These are phyloP conservation scores for Loris lydekkerianus DNA, from an alignment of 2,797 vertebrate species.

Conservation along the genomic window DNA sequence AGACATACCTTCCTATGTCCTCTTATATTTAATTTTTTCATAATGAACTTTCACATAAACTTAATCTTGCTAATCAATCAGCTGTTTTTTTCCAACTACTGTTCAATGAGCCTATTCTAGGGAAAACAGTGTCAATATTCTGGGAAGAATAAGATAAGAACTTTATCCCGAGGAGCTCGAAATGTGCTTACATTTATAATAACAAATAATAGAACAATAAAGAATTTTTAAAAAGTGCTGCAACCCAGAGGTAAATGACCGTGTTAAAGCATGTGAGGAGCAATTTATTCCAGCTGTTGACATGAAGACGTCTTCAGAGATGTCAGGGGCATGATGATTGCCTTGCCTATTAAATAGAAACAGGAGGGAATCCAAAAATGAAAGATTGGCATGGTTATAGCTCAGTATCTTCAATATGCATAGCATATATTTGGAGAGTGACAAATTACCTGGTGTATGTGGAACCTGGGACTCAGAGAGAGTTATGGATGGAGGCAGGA, in stretches of 20 bases:
- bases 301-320: not conserved
- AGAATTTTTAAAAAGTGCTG: not conserved
- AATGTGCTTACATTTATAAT: not conserved
- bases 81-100: not conserved
- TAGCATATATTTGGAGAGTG: not conserved
- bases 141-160: not conserved
- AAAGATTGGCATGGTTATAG: not conserved
- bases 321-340: not conserved
- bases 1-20: not conserved
- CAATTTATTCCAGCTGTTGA: not conserved
- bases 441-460: no score
- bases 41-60: constrained; percentile 5
- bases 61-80: constrained; percentile 50
- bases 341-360: not conserved
- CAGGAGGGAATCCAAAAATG: not conserved
- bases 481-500: not conserved
- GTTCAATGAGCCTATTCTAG: not conserved
- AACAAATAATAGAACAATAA: not conserved
- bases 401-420: not conserved
- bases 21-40: not conserved
- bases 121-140: not conserved
- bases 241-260: not conserved
- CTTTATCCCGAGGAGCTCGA: not conserved
- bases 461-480: not conserved
- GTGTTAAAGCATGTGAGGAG: not conserved